phyloP scores from a whole-genome alignment of 2,888 invertebrate genomes.

The Congeria kusceri region DNA sequence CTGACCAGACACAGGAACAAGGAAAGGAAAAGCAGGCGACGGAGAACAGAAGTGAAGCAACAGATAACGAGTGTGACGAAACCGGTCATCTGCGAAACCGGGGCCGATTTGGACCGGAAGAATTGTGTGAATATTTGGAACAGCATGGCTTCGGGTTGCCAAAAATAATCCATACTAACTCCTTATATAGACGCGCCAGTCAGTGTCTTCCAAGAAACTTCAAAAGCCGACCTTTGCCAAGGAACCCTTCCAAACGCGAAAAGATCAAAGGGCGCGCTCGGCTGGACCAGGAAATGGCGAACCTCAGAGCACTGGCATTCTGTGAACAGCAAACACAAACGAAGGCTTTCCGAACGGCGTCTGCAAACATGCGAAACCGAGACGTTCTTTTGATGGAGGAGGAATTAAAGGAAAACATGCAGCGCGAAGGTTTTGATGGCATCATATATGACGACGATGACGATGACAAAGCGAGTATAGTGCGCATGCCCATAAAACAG shows the following conservation, averaged over 20 bases:
- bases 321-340: constrained; percentile 73
- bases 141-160: constrained; percentile 67
- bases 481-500: constrained; percentile 66
- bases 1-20: background rate
- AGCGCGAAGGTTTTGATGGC: constrained; percentile 54
- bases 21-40: constrained; percentile 10
- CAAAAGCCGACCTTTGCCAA: constrained; percentile 64
- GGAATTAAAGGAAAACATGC: constrained; percentile 69
- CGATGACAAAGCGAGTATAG: constrained; percentile 60
- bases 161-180: constrained; percentile 51
- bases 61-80: constrained; percentile 45
- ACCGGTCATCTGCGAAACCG: constrained; percentile 42
- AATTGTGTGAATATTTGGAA: constrained; percentile 67
- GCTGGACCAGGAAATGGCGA: constrained; percentile 78
- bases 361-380: constrained; percentile 71
- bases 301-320: constrained; percentile 75
- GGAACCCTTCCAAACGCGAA: constrained; percentile 72
- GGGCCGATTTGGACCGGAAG: constrained; percentile 62
- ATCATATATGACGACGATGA: constrained; percentile 32
- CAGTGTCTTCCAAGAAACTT: constrained; percentile 58
- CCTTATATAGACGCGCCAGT: constrained; percentile 46
- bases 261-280: constrained; percentile 77
- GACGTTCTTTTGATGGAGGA: constrained; percentile 76
- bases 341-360: constrained; percentile 72
- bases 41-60: constrained; percentile 30